Evolutionary conservation across 2,113 vertebrate species (phyloP).

Genomic region (Ia io): DNA sequence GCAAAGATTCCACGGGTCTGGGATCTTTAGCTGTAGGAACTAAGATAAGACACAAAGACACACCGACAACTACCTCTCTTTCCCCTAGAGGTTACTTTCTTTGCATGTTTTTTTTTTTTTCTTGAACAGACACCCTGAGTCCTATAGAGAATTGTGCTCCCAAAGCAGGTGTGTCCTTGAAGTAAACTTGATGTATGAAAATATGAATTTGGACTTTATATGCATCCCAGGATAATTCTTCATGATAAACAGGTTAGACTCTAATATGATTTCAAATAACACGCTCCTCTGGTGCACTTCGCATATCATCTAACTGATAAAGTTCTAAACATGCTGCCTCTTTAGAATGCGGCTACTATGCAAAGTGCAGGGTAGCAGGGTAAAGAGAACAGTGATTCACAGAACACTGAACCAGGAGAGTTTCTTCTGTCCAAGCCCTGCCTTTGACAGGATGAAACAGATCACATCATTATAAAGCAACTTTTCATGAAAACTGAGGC

Average conservation of each 20-base stretch:
- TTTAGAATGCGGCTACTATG: background rate
- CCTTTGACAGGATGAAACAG: background rate
- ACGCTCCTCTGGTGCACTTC: background rate
- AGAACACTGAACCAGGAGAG: background rate
- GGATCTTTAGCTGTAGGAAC: background rate
- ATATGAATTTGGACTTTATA: background rate
- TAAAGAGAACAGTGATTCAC: background rate
- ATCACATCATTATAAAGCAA: background rate
- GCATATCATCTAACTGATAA: background rate
- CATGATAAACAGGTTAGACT: background rate
- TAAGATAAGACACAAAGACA: background rate
- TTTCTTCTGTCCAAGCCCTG: background rate
- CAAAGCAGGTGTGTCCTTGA: background rate
- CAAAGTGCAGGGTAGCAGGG: background rate
- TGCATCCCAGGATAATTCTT: slow-evolving; percentile 6
- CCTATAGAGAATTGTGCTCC: background rate
- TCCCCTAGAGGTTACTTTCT: background rate
- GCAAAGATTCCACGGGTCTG: background rate
- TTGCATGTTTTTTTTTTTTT: background rate
- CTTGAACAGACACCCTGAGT: background rate
- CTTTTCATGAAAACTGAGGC: slow-evolving; percentile 1
- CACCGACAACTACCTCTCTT: background rate
- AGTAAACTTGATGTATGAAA: background rate
- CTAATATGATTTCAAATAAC: background rate
- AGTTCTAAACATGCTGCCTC: slow-evolving; percentile 8